A percentile compares a stretch with the other conserved stretches of the same genome.
Conservation (phyloP, 2,113 vertebrate species). For the Chrysemys picta region DNA sequence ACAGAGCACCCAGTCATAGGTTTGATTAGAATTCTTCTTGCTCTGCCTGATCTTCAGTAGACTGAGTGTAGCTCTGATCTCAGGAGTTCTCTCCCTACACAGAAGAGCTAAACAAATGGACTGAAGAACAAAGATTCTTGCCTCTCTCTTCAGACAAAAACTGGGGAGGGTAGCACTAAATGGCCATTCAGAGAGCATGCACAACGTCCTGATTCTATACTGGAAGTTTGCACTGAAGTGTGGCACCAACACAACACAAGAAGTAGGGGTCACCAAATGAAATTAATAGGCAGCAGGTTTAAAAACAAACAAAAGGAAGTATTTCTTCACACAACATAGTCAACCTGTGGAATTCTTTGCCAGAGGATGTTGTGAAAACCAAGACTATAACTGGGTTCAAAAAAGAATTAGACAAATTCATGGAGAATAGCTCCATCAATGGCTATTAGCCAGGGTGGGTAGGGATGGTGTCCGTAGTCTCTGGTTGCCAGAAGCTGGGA, state of each 20-base stretch:
- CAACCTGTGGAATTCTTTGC: too few relatives aligned
- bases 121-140: background rate
- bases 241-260: background rate
- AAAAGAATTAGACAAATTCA: too few relatives aligned
- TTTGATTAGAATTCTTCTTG: background rate
- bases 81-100: background rate
- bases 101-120: background rate
- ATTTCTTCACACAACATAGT: too few relatives aligned
- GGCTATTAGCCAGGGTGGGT: too few relatives aligned
- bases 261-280: too few relatives aligned
- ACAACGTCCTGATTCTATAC: background rate
- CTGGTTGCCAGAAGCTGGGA: too few relatives aligned
- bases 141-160: background rate
- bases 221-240: background rate
- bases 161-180: background rate
- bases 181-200: background rate
- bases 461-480: too few relatives aligned
- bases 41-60: background rate
- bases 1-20: background rate
- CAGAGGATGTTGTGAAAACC: too few relatives aligned
- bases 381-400: too few relatives aligned
- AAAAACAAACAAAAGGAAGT: too few relatives aligned
- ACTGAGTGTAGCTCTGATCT: background rate
- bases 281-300: too few relatives aligned
- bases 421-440: too few relatives aligned